Evolutionary conservation across 2,888 invertebrate genomes (phyloP).

Genomic region (Melitaea athalia): DNA sequence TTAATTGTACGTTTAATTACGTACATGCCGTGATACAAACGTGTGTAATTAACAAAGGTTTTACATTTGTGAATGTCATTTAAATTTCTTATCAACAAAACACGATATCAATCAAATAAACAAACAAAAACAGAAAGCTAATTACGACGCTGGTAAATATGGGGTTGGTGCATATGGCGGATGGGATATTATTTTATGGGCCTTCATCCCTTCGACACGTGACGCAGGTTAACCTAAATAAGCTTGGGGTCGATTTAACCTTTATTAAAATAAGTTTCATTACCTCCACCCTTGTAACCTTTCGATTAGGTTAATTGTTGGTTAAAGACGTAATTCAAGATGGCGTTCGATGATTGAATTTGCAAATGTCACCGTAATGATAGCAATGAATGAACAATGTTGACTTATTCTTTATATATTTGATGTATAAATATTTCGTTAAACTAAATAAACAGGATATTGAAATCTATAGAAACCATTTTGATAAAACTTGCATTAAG

Average conservation of each 20-base stretch:
- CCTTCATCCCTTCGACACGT: constrained; percentile 37
- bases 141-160: constrained; percentile 26
- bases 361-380: neutral
- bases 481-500: no score
- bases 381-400: no score
- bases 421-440: no score
- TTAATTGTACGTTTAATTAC: neutral
- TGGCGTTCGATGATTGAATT: neutral
- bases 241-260: constrained; percentile 39
- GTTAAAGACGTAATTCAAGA: constrained; percentile 9
- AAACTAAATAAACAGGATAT: no score
- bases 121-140: constrained; percentile 35
- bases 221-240: constrained; percentile 41
- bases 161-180: constrained; percentile 22
- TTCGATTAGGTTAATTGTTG: constrained; percentile 22
- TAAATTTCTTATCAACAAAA: constrained; percentile 24
- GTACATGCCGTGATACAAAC: neutral
- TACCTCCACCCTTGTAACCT: constrained; percentile 22
- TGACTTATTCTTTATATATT: no score
- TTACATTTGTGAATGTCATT: constrained; percentile 1
- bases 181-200: constrained; percentile 30
- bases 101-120: constrained; percentile 27
- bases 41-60: neutral
- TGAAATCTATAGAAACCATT: no score
- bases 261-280: constrained; percentile 35